Evolutionary conservation across 2,797 vertebrate genomes (phyloP), one percentile per base, ranked within the genome.

Genomic region (Craterocephalus amniculus): DNA sequence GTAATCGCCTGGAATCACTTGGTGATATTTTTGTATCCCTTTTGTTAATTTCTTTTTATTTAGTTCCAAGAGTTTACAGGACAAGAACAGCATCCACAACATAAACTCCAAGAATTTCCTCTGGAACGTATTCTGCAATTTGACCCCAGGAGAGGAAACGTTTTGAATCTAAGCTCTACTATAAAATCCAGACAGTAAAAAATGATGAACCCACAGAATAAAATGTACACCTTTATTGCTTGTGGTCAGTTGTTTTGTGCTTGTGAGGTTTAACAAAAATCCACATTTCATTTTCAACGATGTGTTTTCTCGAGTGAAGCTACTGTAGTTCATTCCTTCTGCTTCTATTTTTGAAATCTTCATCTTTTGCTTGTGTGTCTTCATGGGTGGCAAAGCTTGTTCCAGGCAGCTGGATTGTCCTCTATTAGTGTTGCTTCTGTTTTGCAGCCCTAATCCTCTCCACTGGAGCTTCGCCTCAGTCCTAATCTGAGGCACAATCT

Each of bases 401-500:
- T 87, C 80, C 74, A 83, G 77, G 85, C 84, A 85, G 90, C 90
- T 92, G 92, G 92, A 91, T 93, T 93, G 83, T 91, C 80, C 78
- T 78, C 75, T 89, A 87, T 88, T 89, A 83, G 77, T 83, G 83
- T 78, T 87, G 79, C 86, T 82, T 86, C 88, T 84, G 82, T 88
- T 88, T 90, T 72, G 35, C 82, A 29, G 67, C 71, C 16, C 20
- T 95, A 94, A 95, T 95, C 94, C 93, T 82, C 88, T 88, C 81
- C 86, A 76, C 88, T 88, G 89, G 92, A 95, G 93, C 86, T 76
- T 88, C 36, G 81, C 81, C 86, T 88, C 80, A 58, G 78, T 88
- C 84, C 93, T 96, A 95, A 95, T 96, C 95, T 94, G 91, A 91
- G 90, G 89, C 92, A 93, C 92, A 92, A 96, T 95, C 94, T 93